Evolutionary conservation across 2,797 vertebrate genomes (phyloP).

Genomic region (Spondyliosoma cantharus): DNA sequence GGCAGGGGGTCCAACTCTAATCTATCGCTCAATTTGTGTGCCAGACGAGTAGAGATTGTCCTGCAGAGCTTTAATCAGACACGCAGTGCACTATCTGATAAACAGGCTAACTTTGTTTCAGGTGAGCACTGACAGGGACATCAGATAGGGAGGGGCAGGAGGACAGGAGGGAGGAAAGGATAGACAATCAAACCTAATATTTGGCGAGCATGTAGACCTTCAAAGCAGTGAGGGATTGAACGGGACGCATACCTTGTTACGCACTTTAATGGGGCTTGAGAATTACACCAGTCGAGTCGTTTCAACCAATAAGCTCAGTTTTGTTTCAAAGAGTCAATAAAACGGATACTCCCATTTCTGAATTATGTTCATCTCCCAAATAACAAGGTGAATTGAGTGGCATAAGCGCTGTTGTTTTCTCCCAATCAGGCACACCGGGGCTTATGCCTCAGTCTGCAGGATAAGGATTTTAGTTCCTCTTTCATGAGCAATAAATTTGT

Average conservation of each 20-base stretch:
- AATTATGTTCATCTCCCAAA: constrained; percentile 35
- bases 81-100: constrained; percentile 61
- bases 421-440: constrained; percentile 34
- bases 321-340: constrained; percentile 26
- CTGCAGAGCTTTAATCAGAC: constrained; percentile 68
- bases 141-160: constrained; percentile 54
- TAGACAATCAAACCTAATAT: constrained; percentile 29
- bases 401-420: constrained; percentile 50
- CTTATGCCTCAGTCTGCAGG: constrained; percentile 34
- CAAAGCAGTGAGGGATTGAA: constrained; percentile 1
- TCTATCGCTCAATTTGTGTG: constrained; percentile 64
- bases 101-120: constrained; percentile 72
- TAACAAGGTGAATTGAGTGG: constrained; percentile 45
- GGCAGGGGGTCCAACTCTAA: constrained; percentile 40
- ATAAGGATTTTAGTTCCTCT: constrained; percentile 57
- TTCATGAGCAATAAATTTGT: constrained; percentile 72
- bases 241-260: constrained; percentile 6
- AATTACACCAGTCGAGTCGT: constrained; percentile 38
- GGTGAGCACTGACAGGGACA: constrained; percentile 69
- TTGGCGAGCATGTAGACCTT: constrained; percentile 16
- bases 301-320: constrained; percentile 34
- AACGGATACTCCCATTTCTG: constrained; percentile 15
- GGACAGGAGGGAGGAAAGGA: constrained; percentile 29
- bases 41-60: constrained; percentile 64
- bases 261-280: constrained; percentile 17